Conservation (phyloP, 2,113 vertebrate genomes). For the Gasterosteus nipponicus region DNA sequence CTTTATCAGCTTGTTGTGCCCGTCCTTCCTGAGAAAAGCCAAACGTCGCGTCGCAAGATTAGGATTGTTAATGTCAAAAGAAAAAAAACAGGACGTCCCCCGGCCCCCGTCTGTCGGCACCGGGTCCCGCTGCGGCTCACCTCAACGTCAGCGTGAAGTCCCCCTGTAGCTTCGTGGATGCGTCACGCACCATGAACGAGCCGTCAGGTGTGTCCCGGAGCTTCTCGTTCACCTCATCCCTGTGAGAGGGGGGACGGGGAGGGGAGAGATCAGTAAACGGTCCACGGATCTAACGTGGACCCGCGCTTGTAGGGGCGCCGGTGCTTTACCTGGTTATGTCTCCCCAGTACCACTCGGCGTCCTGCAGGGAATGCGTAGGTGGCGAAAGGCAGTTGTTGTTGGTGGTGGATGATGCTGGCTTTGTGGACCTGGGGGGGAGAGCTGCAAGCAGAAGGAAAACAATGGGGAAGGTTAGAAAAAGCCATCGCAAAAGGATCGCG, state of each 20-base stretch:
- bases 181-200: slow-evolving; percentile 94
- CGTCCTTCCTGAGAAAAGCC: slow-evolving; percentile 87
- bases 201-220: slow-evolving; percentile 93
- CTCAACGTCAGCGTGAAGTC: slow-evolving; percentile 93
- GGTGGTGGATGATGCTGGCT: slow-evolving; percentile 85
- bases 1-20: slow-evolving; percentile 96
- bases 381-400: slow-evolving; percentile 85
- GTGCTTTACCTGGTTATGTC: slow-evolving; percentile 90
- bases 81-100: background rate
- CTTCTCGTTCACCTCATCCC: slow-evolving; percentile 96
- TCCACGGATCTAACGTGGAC: slow-evolving; percentile 9
- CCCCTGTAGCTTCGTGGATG: slow-evolving; percentile 94
- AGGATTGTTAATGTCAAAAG: background rate
- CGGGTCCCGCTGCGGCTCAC: slow-evolving; percentile 67
- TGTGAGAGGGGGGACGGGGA: slow-evolving; percentile 46
- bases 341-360: slow-evolving; percentile 98
- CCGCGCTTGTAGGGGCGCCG: background rate
- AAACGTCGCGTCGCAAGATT: background rate
- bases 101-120: too few species aligned
- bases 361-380: slow-evolving; percentile 84
- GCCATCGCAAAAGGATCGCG: background rate
- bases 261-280: slow-evolving; percentile 36
- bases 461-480: slow-evolving; percentile 16
- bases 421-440: slow-evolving; percentile 93
- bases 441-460: slow-evolving; percentile 73